Evolutionary conservation across 2,888 invertebrate genomes (phyloP).

Genomic region (Taenaris catops): DNA sequence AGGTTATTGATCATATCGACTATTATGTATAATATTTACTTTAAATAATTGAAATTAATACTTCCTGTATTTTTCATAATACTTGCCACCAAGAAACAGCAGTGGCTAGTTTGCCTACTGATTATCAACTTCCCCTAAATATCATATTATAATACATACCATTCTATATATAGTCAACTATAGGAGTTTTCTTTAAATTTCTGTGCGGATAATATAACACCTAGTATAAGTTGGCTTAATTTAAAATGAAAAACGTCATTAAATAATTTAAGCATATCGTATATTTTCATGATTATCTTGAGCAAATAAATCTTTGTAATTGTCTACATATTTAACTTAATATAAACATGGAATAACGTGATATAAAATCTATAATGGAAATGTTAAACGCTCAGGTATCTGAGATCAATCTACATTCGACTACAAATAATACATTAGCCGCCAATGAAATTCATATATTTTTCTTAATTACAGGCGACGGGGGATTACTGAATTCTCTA

Average conservation of each 20-base stretch:
- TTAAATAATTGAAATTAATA: too few species aligned
- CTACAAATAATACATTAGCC: constrained; percentile 14
- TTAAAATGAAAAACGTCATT: constrained; percentile 26
- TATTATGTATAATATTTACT: too few species aligned
- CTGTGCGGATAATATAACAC: too few species aligned
- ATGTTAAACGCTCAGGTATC: constrained; percentile 71
- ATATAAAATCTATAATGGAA: constrained; percentile 77
- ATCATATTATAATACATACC: too few species aligned
- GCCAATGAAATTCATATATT: constrained; percentile 34
- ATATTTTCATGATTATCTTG: constrained; percentile 63
- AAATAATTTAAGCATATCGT: constrained; percentile 26
- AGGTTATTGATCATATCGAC: too few species aligned
- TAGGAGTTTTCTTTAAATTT: too few species aligned
- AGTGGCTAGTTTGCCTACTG: too few species aligned
- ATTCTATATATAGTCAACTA: too few species aligned
- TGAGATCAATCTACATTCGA: constrained; percentile 30
- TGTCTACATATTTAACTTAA: constrained; percentile 64
- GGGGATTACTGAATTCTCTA: constrained; percentile 51
- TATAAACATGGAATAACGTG: constrained; percentile 73
- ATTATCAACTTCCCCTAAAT: too few species aligned
- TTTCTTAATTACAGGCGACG: constrained; percentile 56
- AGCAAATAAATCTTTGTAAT: constrained; percentile 72
- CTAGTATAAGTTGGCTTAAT: too few species aligned
- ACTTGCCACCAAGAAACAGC: too few species aligned
- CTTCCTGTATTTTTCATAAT: too few species aligned